A percentile compares a stretch with the other conserved stretches of the same genome.
phyloP scores from a whole-genome alignment of 2,797 vertebrate species.

The Phyllotis vaccarum region DNA sequence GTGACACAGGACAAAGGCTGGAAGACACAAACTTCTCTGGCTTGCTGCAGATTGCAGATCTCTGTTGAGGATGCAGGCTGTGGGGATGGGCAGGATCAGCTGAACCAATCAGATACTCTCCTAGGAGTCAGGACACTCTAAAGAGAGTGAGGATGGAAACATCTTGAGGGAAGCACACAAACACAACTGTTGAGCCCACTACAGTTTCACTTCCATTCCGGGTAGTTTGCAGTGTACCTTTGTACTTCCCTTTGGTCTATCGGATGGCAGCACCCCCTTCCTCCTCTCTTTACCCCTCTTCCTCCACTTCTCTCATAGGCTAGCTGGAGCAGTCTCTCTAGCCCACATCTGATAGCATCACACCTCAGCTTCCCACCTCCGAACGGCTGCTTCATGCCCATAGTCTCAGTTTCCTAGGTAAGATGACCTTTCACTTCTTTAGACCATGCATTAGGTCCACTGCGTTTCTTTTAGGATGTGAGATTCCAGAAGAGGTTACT shows the following conservation, averaged over 20 bases:
- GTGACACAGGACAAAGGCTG: fast-evolving
- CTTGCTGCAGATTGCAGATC: no score
- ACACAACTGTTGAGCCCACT: neutral
- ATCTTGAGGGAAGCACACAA: no score
- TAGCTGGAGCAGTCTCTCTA: neutral
- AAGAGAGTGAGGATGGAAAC: no score
- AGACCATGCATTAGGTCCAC: neutral
- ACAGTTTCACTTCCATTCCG: neutral
- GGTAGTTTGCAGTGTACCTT: neutral
- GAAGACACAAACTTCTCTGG: neutral
- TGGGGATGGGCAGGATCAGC: no score
- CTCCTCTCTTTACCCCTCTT: neutral
- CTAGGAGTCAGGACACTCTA: neutral
- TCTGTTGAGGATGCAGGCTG: neutral
- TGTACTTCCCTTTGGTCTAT: neutral
- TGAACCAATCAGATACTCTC: neutral
- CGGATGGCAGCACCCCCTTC: neutral
- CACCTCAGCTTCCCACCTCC: neutral
- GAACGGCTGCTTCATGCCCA: fast-evolving
- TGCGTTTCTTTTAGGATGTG: neutral
- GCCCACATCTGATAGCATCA: neutral
- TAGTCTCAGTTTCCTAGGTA: neutral
- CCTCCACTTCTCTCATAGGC: fast-evolving
- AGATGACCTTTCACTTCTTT: neutral
- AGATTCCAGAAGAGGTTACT: neutral